phyloP scores from a whole-genome alignment of 2,888 invertebrate species.

The Noctua fimbriata region DNA sequence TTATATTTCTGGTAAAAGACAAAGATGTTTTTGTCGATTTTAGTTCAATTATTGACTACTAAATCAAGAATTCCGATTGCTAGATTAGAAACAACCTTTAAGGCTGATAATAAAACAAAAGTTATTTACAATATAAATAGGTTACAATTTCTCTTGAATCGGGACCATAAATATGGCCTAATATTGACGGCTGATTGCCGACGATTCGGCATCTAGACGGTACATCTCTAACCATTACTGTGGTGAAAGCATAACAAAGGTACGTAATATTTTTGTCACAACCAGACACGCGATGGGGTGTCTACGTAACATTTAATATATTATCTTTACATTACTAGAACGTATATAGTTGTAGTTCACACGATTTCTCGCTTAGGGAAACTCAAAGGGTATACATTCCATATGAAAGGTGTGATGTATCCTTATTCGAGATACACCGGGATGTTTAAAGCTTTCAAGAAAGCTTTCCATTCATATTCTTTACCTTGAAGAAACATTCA shows the following conservation, averaged over 20 bases:
- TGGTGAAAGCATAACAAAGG: constrained; percentile 24
- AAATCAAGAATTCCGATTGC: not conserved
- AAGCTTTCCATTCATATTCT: constrained; percentile 2
- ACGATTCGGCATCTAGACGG: not conserved
- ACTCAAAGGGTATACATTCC: constrained; percentile 32
- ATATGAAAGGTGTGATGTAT: constrained; percentile 19
- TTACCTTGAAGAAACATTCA: constrained; percentile 7
- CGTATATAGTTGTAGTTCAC: constrained; percentile 14
- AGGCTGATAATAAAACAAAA: not conserved
- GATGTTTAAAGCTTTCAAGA: constrained; percentile 11
- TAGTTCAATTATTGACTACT: not conserved
- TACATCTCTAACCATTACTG: not conserved
- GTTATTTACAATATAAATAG: not conserved
- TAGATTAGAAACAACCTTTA: not conserved
- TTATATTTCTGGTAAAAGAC: not conserved
- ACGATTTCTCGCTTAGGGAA: constrained; percentile 9
- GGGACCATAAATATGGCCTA: not conserved
- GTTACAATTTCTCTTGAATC: not conserved
- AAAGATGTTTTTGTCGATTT: not conserved
- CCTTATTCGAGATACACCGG: constrained; percentile 27
- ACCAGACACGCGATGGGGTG: constrained; percentile 31
- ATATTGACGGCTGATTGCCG: not conserved
- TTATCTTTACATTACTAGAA: constrained; percentile 10
- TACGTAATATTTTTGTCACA: constrained; percentile 38
- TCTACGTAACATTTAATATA: constrained; percentile 10